Percentiles rank a stretch among this genome's conserved stretches.
Evolutionary conservation across 2,888 invertebrate genomes (phyloP).

Genomic region (Andrena marginata): DNA sequence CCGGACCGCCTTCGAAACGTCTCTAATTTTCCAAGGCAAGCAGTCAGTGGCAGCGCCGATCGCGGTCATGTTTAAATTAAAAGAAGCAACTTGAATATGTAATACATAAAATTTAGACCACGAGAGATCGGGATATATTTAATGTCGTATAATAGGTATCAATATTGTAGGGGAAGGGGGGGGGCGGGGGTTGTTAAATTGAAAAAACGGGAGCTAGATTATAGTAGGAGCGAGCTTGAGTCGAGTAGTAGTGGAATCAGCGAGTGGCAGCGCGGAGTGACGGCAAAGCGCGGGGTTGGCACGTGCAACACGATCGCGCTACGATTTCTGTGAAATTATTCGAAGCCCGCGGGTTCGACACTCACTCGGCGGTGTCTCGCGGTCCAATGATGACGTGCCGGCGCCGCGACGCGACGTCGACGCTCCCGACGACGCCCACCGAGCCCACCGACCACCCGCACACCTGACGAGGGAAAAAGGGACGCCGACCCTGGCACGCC

Average conservation of each 20-base stretch:
- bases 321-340: slow-evolving; percentile 26
- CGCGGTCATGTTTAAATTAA: background rate
- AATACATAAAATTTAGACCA: background rate
- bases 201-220: background rate
- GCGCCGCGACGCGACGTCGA: slow-evolving; percentile 68
- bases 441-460: slow-evolving; percentile 23
- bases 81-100: background rate
- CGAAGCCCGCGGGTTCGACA: slow-evolving; percentile 74
- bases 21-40: background rate
- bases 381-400: slow-evolving; percentile 79
- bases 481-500: slow-evolving; percentile 22
- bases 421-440: slow-evolving; percentile 66
- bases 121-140: background rate
- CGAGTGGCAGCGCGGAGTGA: background rate
- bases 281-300: background rate
- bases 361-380: slow-evolving; percentile 79
- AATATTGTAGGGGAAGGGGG: background rate
- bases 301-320: slow-evolving; percentile 44
- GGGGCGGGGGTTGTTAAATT: background rate
- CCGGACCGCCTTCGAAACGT: background rate
- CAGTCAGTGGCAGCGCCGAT: background rate
- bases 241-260: background rate
- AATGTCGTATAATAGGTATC: background rate
- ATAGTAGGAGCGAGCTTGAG: background rate
- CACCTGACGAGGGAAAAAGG: slow-evolving; percentile 28